A percentile compares a stretch with the other conserved stretches of the same genome.
Evolutionary conservation across 2,113 vertebrate species (phyloP).

Genomic region (Protomyctophum bolini): DNA sequence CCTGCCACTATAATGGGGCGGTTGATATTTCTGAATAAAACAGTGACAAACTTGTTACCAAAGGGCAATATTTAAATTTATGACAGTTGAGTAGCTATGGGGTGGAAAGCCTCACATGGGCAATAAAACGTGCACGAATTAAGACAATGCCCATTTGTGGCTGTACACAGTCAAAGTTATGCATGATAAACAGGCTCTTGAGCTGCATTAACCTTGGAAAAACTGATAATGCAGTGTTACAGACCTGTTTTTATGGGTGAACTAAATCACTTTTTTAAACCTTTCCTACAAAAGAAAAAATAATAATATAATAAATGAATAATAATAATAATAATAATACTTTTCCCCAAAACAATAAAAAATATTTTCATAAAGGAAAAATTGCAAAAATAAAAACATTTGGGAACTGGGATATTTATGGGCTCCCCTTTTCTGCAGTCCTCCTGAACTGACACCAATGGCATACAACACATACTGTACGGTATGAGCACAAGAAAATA

Average conservation of each 20-base stretch:
- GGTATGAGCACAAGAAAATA: conserved; percentile 8
- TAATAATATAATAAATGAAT: no score
- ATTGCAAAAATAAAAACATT: conserved; percentile 5
- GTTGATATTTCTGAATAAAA: conserved; percentile 85
- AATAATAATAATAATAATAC: no score
- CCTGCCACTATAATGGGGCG: conserved; percentile 76
- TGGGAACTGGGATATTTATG: conserved; percentile 47
- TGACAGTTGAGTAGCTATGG: conserved; percentile 73
- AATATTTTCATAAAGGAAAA: neutral
- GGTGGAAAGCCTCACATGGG: conserved; percentile 61
- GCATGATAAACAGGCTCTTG: conserved; percentile 65
- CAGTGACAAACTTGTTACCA: conserved; percentile 82
- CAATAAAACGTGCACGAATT: conserved; percentile 68
- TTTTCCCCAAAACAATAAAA: no score
- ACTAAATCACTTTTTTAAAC: no score
- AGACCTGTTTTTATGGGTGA: no score
- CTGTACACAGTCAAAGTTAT: conserved; percentile 60
- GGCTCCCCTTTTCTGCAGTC: conserved; percentile 42
- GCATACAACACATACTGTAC: neutral
- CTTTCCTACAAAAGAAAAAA: no score
- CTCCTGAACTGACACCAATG: conserved; percentile 21
- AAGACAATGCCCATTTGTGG: conserved; percentile 66
- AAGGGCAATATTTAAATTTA: conserved; percentile 86
- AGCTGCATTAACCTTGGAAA: conserved; percentile 62
- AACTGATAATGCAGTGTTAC: conserved; percentile 21